Conservation (phyloP, 1,140 invertebrate species). For the Bactericera cockerelli region DNA sequence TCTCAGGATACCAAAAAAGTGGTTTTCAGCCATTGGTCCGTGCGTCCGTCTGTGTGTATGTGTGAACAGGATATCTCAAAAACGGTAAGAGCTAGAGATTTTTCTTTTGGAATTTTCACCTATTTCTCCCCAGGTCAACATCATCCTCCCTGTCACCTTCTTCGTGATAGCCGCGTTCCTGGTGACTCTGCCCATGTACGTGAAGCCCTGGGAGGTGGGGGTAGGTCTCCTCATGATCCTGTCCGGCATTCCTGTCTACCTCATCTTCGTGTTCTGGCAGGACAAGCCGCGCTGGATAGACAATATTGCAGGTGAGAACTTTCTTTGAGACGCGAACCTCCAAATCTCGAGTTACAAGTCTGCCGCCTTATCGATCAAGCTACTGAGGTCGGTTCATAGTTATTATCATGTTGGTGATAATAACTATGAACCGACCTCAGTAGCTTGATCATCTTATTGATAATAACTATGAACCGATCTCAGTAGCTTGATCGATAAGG, state of each 20-base stretch:
- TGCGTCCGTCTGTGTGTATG: no score
- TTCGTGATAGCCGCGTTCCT: constrained; percentile 69
- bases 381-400: neutral
- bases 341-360: no score
- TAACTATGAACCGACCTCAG: neutral
- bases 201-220: constrained; percentile 59
- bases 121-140: constrained; percentile 38
- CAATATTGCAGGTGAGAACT: constrained; percentile 22
- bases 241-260: constrained; percentile 82
- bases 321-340: neutral
- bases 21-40: no score
- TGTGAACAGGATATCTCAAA: no score
- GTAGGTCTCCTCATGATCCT: constrained; percentile 68
- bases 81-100: no score
- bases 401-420: neutral
- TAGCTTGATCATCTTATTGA: constrained; percentile 2
- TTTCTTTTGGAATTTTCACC: no score
- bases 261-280: constrained; percentile 71
- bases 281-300: constrained; percentile 45
- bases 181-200: constrained; percentile 63
- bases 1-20: no score
- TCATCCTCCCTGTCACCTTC: constrained; percentile 68
- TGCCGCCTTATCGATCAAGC: no score
- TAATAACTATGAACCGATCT: neutral
- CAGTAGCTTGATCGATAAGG: no score